Evolutionary conservation across 2,797 vertebrate species (phyloP), one percentile per base, ranked within the genome.

Genomic region (Poecilia gillii): DNA sequence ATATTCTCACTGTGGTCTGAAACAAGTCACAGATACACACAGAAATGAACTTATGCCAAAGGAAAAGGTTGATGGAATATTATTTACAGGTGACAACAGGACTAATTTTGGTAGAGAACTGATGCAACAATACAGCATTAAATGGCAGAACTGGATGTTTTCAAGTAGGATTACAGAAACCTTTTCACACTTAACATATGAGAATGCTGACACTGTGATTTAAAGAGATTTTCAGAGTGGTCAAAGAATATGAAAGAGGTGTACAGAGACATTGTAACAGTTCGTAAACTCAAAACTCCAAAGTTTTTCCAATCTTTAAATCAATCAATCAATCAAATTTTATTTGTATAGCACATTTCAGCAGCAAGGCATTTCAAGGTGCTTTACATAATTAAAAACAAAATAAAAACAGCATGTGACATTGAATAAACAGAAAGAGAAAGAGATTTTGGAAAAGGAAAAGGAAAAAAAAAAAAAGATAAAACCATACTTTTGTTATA

Each of bases 1-100:
- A 89, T 68, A 85, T 80, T 76, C 47, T 70, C 71, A 73, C 36
- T 81, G 57, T 81, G 76, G 80, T 64, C 68, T 73, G 5, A 79
- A 79, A 62, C 53, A 43, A 62, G 55, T 76, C 75, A 62, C 62
- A 25, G 3, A 51, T 14, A n/a, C 25, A 59, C 6, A 25, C 12
- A 68, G 23, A 36, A 73, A 36, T 51, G 20, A 36, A n/a, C 16
- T 66, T 11, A 66, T 39, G 62, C 18, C 18, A 36, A 66, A 66
- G 31, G 62, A 64, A 36, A 36, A 20, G 6, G 16, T 64, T 39
- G 6, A 20, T 9, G 33, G 62, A 36, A 31, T 36, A 64, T 36
- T 18, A 64, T 64, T 36, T 64, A 64, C 33, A 64, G 33, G 62
- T 1, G 16, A 64, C 62, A 39, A 66, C 1, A 36, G 62, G 7